Evolutionary conservation across 2,797 vertebrate genomes (phyloP).

Genomic region (Hephaestus fuliginosus): DNA sequence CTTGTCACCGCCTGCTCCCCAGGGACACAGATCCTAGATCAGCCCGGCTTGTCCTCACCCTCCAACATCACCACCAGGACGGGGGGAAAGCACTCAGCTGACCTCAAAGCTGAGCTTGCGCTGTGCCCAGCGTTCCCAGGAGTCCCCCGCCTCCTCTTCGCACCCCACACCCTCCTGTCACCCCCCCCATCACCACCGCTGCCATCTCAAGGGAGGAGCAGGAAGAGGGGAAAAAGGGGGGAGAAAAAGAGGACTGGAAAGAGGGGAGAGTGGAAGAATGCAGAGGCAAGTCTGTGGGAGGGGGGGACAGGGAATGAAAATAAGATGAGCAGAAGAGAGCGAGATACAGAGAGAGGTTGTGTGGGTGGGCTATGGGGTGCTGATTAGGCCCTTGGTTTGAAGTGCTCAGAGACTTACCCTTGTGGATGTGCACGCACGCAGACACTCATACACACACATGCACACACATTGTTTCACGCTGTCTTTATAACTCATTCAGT

Average conservation of each 20-base stretch:
- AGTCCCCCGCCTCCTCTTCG: slow-evolving; percentile 2
- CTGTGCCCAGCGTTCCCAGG: slow-evolving; percentile 52
- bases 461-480: slow-evolving; percentile 39
- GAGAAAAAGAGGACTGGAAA: background rate
- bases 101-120: slow-evolving; percentile 59
- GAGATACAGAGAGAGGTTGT: slow-evolving; percentile 63
- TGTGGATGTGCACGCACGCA: slow-evolving; percentile 27
- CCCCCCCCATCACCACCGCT: background rate
- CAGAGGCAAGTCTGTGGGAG: slow-evolving; percentile 51
- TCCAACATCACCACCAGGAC: slow-evolving; percentile 53
- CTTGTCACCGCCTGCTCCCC: slow-evolving; percentile 71
- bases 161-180: background rate
- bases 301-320: slow-evolving; percentile 51
- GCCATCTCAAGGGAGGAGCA: slow-evolving; percentile 52
- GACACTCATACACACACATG: slow-evolving; percentile 28
- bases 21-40: slow-evolving; percentile 69
- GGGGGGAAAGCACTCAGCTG: slow-evolving; percentile 57
- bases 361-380: slow-evolving; percentile 79
- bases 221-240: slow-evolving; percentile 26
- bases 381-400: slow-evolving; percentile 82
- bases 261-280: slow-evolving; percentile 40
- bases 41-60: slow-evolving; percentile 52
- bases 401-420: slow-evolving; percentile 72
- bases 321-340: slow-evolving; percentile 64
- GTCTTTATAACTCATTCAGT: slow-evolving; percentile 69